Base-by-base conservation (phyloP, 2,113 vertebrate species). In the Oxyruncus cristatus region DNA sequence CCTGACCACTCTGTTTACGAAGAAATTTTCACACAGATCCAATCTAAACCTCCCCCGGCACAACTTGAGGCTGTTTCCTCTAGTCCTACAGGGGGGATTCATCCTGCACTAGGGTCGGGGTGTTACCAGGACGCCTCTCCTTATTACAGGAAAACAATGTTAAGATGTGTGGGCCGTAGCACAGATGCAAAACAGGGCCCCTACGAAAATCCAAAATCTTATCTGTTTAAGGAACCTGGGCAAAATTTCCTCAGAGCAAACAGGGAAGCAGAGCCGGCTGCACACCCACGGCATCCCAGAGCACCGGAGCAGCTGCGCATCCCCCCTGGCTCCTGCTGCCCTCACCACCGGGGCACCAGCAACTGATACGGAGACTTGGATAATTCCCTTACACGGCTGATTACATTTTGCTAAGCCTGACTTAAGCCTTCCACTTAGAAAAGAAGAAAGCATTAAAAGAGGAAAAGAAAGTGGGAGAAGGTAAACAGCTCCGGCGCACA, bases 401-500 rank as follows among this genome's bases (percentile, higher is more conserved):
- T 39, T 75, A 67, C 11, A 61, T 75, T 71, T 41, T 85, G 19
- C 62, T 85, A 59, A 55, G 30, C 30, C 19, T 55, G 71, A 22
- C 75, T 76, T 65, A 76, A 85, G 63, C 55, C 42, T 30, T 89
- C 68, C 68, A 18, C 24, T 73, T 37, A 67, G 65, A 42, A 61
- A 77, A 70, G 12, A 52, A 76, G n/a, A 91, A 27, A 70, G 56
- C 46, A 42, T 8, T 65, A 35, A 21, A 59, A 52, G 19, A 66
- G 65, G 58, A 68, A 47, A 32, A 79, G 67, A 42, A 87, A 65
- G 74, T 19, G 65, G 59, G 68, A 71, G 83, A 49, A 88, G 59
- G 17, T 33, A 22, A 93, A 53, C 26, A 17, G 16, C 17, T 14
- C 4, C 0, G 2, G 7, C 53, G 62, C 9, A 6, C 1, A 0